phyloP scores from a whole-genome alignment of 2,888 invertebrate species.

The Cheilosia variabilis region DNA sequence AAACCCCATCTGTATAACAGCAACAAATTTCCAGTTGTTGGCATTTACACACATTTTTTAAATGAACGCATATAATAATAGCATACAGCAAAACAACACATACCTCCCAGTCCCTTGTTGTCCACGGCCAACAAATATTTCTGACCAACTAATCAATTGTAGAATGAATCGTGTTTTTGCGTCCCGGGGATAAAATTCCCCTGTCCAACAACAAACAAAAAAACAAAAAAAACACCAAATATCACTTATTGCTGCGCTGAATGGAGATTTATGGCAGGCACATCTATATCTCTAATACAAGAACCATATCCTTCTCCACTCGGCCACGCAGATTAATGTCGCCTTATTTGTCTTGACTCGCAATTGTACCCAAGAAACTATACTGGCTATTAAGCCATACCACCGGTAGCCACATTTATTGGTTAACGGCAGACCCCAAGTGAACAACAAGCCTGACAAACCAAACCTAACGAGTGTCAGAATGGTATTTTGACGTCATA shows the following conservation, averaged over 20 bases:
- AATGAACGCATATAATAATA: no score
- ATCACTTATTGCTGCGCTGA: slow-evolving; percentile 65
- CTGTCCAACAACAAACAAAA: not conserved
- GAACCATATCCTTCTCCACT: slow-evolving; percentile 51
- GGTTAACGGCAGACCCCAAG: slow-evolving; percentile 58
- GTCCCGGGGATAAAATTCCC: slow-evolving; percentile 4
- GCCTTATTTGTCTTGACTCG: slow-evolving; percentile 69
- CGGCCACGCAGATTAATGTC: slow-evolving; percentile 61
- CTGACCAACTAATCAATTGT: no score
- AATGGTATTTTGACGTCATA: slow-evolving; percentile 67
- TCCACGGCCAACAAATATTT: no score
- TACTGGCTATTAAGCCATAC: slow-evolving; percentile 47
- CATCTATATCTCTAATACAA: slow-evolving; percentile 65
- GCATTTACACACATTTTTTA: no score
- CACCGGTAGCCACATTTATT: slow-evolving; percentile 69
- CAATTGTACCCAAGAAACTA: slow-evolving; percentile 64
- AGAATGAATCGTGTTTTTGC: slow-evolving; percentile 19
- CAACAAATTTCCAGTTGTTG: no score
- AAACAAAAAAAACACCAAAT: slow-evolving; percentile 49
- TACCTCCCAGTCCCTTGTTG: no score
- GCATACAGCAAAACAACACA: no score
- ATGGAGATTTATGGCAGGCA: slow-evolving; percentile 72
- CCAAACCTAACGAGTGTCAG: slow-evolving; percentile 70
- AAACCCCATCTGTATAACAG: no score
- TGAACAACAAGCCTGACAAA: slow-evolving; percentile 58